Conservation (phyloP, 2,113 vertebrate species). For the Prietella phreatophila region DNA sequence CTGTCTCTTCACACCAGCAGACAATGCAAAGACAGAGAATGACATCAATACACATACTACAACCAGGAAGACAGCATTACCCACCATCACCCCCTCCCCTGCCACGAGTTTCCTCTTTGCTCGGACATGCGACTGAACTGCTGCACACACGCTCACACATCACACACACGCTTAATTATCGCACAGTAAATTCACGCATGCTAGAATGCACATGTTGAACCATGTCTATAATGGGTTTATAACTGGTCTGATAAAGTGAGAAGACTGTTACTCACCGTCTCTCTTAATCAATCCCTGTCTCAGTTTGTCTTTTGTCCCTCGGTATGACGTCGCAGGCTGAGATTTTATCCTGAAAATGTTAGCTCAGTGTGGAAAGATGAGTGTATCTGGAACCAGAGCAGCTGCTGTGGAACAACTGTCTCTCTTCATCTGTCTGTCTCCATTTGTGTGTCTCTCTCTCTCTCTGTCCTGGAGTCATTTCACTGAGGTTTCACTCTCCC, state of each 20-base stretch:
- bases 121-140: not conserved
- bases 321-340: not conserved
- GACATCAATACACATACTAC: too few relatives aligned
- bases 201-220: too few relatives aligned
- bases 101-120: not conserved
- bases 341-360: slow-evolving; percentile 3
- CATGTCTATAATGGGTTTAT: not conserved
- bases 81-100: too few relatives aligned
- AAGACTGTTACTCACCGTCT: not conserved
- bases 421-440: slow-evolving; percentile 7
- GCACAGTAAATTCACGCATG: not conserved
- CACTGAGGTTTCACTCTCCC: not conserved
- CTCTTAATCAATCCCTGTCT: not conserved
- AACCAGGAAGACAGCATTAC: too few relatives aligned
- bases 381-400: slow-evolving; percentile 6
- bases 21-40: too few relatives aligned
- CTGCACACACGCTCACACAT: not conserved
- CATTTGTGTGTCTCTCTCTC: not conserved
- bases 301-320: not conserved
- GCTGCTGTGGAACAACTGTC: slow-evolving; percentile 25
- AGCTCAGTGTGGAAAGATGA: not conserved
- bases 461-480: slow-evolving; percentile 3
- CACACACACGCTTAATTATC: not conserved
- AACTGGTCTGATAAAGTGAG: not conserved
- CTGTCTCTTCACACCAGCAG: too few relatives aligned